Evolutionary conservation across 2,888 invertebrate genomes (phyloP).

Genomic region (Perizoma affinitatum): DNA sequence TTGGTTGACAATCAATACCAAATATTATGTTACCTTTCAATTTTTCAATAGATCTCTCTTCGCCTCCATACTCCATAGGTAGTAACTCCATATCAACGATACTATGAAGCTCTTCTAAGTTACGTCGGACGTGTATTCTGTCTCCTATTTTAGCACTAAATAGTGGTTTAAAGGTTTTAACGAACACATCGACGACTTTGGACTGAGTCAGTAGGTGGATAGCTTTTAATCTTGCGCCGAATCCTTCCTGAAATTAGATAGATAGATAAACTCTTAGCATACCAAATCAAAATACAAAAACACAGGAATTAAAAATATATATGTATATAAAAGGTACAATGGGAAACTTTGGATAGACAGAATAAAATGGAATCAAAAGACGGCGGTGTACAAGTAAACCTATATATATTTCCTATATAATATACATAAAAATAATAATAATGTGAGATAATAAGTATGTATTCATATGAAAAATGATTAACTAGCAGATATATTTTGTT

Average conservation of each 20-base stretch:
- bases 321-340: too few relatives aligned
- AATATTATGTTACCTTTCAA: constrained; percentile 40
- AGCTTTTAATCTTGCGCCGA: constrained; percentile 45
- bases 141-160: constrained; percentile 50
- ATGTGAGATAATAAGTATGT: too few relatives aligned
- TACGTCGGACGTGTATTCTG: constrained; percentile 44
- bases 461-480: too few relatives aligned
- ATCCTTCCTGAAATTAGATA: constrained; percentile 53
- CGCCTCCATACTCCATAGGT: constrained; percentile 52
- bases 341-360: too few relatives aligned
- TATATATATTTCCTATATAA: too few relatives aligned
- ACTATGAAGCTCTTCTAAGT: constrained; percentile 43
- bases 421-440: too few relatives aligned
- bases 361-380: too few relatives aligned
- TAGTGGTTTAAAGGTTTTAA: constrained; percentile 50
- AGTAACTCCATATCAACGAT: constrained; percentile 45
- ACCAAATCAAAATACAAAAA: too few relatives aligned
- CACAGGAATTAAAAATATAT: too few relatives aligned
- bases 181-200: constrained; percentile 48
- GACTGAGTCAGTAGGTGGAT: constrained; percentile 54
- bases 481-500: too few relatives aligned
- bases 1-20: too few relatives aligned
- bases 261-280: background rate
- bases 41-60: constrained; percentile 40
- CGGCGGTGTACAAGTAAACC: too few relatives aligned